Evolutionary conservation across 2,797 vertebrate genomes (phyloP).

Genomic region (Anas georgica): DNA sequence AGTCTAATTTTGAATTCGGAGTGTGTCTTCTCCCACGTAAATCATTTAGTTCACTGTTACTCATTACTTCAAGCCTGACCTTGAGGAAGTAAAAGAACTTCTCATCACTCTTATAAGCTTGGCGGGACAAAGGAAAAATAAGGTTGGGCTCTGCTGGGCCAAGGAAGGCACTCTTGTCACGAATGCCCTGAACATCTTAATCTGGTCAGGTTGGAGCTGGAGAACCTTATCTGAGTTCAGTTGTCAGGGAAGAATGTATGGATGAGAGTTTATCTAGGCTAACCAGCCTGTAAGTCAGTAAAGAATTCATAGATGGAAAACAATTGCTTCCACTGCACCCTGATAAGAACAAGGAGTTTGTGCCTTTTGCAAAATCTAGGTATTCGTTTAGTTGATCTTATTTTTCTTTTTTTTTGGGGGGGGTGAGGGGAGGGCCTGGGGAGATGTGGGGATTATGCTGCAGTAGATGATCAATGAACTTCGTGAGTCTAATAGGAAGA

Average conservation of each 20-base stretch:
- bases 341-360: neutral
- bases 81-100: slow-evolving; percentile 30
- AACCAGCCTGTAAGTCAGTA: slow-evolving; percentile 32
- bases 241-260: slow-evolving; percentile 44
- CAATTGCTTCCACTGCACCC: neutral
- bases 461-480: neutral
- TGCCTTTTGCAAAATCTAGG: neutral
- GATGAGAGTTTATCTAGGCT: slow-evolving; percentile 31
- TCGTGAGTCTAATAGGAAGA: neutral
- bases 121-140: neutral
- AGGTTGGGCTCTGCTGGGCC: neutral
- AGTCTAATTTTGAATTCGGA: slow-evolving; percentile 10
- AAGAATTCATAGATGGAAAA: slow-evolving; percentile 20
- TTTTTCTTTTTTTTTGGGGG: too few relatives aligned
- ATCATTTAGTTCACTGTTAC: neutral
- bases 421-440: too few relatives aligned
- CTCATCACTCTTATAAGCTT: neutral
- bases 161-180: neutral
- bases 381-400: neutral
- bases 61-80: slow-evolving; percentile 23
- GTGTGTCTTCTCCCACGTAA: neutral
- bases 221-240: slow-evolving; percentile 30
- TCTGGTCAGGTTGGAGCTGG: slow-evolving; percentile 19
- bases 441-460: neutral
- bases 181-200: neutral